Base-by-base conservation (phyloP, 2,888 invertebrate genomes). In the Caenorhabditis sp. region DNA sequence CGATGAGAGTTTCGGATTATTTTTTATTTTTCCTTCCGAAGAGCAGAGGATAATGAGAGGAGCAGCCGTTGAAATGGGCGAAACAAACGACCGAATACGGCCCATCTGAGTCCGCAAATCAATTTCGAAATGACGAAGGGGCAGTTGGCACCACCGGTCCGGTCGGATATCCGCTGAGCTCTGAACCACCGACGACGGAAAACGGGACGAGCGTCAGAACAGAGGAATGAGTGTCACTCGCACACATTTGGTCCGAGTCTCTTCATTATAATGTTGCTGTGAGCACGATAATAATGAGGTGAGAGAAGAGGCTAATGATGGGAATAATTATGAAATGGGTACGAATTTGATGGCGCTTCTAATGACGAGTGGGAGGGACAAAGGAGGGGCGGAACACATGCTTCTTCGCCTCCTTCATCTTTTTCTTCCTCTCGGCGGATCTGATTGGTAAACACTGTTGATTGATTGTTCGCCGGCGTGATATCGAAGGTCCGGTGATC, bases 361-460 rank as follows among this genome's bases (percentile, higher is more conserved):
- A 67, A 74, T 74, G 51, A 53, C 44, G 60, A 37, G 53, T 18
- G 28, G 15, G 53, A 50, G 20, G 68, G 13, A 32, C 32, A 13
- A n/a, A n/a, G 15, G 53, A 50, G 47, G 35, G 1, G 61, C 24
- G 15, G 67, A 76, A 67, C 76, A 76, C 76, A 67, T 67, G 76
- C 67, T 53, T 60, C 47, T 20, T 24, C 47, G 32, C 8, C 15
- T 26, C 47, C 13, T 40, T 24, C 47, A 32, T 15, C 15, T 26
- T 56, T 6, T 40, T 32, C 32, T 32, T 32, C 9, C 9, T 47
- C 8, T 2, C 32, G 9, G 32, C 28, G 20, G 32, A 62, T 62
- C 37, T 58, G 60, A 60, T 67, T 60, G 67, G 61, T 67, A 76
- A 76, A 76, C 76, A 76, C 67, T 76, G 28, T 60, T 76, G 76